These are phyloP conservation scores for Laupala kohalensis DNA, from an alignment of 1,140 invertebrate species.

Conservation along the genomic window DNA sequence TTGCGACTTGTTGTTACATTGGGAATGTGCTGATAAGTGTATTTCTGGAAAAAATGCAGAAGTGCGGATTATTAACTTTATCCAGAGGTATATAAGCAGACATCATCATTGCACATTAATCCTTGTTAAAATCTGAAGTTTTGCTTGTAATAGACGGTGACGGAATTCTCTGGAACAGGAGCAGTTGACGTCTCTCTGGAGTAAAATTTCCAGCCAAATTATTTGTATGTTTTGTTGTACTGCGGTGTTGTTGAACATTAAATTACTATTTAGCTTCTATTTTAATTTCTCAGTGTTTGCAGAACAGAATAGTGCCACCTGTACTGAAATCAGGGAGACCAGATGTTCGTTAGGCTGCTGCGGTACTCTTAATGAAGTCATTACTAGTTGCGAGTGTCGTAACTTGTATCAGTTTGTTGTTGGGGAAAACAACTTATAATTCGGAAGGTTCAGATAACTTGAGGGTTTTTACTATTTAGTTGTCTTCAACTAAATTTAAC, in stretches of 20 bases:
- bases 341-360: too few relatives aligned
- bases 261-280: background rate
- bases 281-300: background rate
- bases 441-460: too few relatives aligned
- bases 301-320: background rate
- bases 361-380: too few relatives aligned
- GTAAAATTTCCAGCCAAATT: background rate
- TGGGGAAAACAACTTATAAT: too few relatives aligned
- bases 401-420: too few relatives aligned
- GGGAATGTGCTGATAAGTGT: background rate
- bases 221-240: background rate
- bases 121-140: background rate
- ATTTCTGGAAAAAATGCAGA: background rate
- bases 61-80: background rate
- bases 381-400: too few relatives aligned
- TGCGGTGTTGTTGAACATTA: background rate
- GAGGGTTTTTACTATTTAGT: too few relatives aligned
- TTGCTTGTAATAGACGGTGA: background rate
- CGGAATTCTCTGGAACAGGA: background rate
- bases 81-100: background rate
- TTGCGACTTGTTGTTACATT: background rate
- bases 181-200: background rate
- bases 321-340: conserved; percentile 1
- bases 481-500: too few relatives aligned
- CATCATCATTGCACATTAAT: background rate